Percentiles rank a stretch among this genome's conserved stretches.
These are phyloP conservation scores for Geotrypetes seraphini DNA, from an alignment of 2,797 vertebrate species.

Conservation along the genomic window DNA sequence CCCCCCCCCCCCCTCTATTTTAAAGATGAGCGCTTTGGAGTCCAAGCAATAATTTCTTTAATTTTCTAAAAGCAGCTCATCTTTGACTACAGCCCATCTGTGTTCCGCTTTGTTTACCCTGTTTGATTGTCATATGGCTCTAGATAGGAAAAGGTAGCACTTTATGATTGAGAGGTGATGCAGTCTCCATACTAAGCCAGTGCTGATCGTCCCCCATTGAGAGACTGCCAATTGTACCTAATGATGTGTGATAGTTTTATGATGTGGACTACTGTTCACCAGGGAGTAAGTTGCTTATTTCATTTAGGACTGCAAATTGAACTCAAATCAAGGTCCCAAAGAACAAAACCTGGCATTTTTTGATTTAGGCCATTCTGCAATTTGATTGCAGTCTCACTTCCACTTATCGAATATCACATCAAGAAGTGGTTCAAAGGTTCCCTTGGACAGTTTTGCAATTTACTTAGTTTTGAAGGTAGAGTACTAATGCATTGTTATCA, in stretches of 20 bases:
- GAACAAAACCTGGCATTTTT: slow-evolving; percentile 29
- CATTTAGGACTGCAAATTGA: slow-evolving; percentile 38
- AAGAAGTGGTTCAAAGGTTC: slow-evolving; percentile 40
- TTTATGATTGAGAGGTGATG: slow-evolving; percentile 30
- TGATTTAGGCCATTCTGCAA: slow-evolving; percentile 31
- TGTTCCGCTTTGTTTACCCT: no score
- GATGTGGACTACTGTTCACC: slow-evolving; percentile 26
- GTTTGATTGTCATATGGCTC: no score
- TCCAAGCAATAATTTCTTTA: no score
- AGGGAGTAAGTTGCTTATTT: slow-evolving; percentile 37
- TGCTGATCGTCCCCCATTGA: slow-evolving; percentile 29
- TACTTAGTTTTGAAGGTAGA: slow-evolving; percentile 30
- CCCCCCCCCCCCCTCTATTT: no score
- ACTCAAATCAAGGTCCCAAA: slow-evolving; percentile 27
- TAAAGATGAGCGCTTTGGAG: no score
- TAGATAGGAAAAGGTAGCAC: no score
- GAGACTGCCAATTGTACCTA: slow-evolving; percentile 37
- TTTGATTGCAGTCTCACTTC: slow-evolving; percentile 40
- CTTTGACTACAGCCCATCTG: no score
- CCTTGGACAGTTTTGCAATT: slow-evolving; percentile 31
- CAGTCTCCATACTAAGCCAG: slow-evolving; percentile 22
- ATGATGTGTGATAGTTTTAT: slow-evolving; percentile 32
- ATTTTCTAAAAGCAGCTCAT: no score
- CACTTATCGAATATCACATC: slow-evolving; percentile 39
- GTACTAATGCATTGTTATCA: slow-evolving; percentile 37